Evolutionary conservation across 2,113 vertebrate genomes (phyloP).

Genomic region (Columba livia): DNA sequence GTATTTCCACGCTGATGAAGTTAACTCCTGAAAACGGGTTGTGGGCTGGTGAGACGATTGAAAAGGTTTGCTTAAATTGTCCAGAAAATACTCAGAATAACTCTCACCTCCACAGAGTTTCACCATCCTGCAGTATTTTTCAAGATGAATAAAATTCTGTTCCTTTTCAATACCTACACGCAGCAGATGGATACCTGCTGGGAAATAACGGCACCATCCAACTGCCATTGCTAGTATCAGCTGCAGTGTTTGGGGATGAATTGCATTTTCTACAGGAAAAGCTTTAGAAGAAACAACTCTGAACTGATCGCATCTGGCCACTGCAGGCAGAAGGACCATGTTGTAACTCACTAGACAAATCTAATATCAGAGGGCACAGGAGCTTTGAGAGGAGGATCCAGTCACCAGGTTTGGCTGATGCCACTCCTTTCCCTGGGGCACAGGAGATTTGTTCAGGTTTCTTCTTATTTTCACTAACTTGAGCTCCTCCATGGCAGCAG

Average conservation of each 20-base stretch:
- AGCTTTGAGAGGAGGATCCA: neutral
- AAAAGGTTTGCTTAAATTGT: neutral
- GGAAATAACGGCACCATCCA: neutral
- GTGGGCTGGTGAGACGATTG: neutral
- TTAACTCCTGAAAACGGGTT: neutral
- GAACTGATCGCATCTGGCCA: neutral
- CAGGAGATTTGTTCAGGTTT: neutral
- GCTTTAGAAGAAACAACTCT: neutral
- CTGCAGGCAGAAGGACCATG: neutral
- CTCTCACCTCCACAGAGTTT: neutral
- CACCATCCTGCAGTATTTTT: neutral
- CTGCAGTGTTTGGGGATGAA: neutral
- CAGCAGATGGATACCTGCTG: neutral
- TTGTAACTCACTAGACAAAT: neutral
- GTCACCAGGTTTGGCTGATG: neutral
- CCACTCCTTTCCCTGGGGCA: neutral
- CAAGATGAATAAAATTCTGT: accelerated
- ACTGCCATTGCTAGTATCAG: neutral
- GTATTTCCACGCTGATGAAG: neutral
- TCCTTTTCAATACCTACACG: neutral
- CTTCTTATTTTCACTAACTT: neutral
- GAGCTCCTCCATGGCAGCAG: accelerated
- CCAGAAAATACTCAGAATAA: neutral
- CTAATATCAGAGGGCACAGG: neutral
- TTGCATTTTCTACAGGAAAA: neutral